Evolutionary conservation across 2,113 vertebrate species (phyloP).

Genomic region (Chaetura pelagica): DNA sequence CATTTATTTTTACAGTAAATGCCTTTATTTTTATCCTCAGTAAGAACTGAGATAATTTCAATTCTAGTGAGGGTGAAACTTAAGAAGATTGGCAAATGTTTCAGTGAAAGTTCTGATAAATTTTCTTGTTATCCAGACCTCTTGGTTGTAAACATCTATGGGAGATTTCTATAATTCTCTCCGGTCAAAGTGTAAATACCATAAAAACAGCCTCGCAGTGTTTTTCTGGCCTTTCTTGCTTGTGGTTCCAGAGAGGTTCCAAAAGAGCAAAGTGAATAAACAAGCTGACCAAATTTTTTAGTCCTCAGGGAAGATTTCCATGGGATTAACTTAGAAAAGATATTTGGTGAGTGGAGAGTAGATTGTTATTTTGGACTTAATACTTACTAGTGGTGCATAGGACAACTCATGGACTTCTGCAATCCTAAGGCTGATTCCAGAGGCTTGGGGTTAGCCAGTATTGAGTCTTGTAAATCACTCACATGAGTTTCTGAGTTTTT

Average conservation of each 20-base stretch:
- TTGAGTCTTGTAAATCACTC: background rate
- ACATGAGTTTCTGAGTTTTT: background rate
- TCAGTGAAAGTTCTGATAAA: background rate
- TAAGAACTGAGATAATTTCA: background rate
- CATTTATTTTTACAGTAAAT: background rate
- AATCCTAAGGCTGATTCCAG: background rate
- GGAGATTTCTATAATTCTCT: constrained; percentile 8
- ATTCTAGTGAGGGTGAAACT: background rate
- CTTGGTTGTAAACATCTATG: background rate
- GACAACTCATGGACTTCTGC: background rate
- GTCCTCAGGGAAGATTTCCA: background rate
- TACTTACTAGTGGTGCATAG: background rate
- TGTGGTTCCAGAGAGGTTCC: background rate
- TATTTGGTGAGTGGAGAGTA: background rate
- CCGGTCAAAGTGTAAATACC: background rate
- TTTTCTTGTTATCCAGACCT: background rate
- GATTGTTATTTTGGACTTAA: background rate
- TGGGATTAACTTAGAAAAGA: background rate
- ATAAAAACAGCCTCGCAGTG: background rate
- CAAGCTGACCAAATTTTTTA: background rate
- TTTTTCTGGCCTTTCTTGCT: background rate
- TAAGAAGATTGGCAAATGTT: background rate
- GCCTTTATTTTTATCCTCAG: background rate
- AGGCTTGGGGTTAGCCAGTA: background rate
- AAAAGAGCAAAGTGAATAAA: background rate